Evolutionary conservation across 2,888 invertebrate species (phyloP), one percentile per base, ranked within the genome.

Genomic region (Beris morrisii): DNA sequence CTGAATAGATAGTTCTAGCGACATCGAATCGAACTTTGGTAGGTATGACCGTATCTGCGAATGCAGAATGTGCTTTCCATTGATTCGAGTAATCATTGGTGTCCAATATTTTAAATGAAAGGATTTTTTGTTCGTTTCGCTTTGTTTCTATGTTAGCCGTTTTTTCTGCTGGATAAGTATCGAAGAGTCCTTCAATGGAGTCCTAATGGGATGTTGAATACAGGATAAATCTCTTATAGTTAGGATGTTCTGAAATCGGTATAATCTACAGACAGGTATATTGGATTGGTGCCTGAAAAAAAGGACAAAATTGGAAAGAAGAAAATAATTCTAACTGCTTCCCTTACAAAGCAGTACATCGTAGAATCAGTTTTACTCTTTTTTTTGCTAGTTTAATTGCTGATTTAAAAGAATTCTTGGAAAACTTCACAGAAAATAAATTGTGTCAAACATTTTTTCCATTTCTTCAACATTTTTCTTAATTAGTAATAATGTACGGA

Each of bases 41-140:
- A 15, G 5, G 28, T 15, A 22, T 2, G 11, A 12, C 11, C 28
- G 22, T 53, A 15, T 53, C 6, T 22, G 53, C 5, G 28, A 13
- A 28, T 15, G 15, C 53, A 15, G 15, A 48, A 48, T 48, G 48
- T 48, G 48, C 28, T 53, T 53, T 53, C 11, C 53, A 22, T 53
- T 53, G 53, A 53, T 53, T 53, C 53, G 28, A 53, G 53, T 53
- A 53, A 53, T 53, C 53, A 53, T 53, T 53, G 53, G 53, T 53
- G 53, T 53, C 53, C 53, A 53, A 53, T 53, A 53, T 53, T 53
- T 53, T 53, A 53, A 53, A 53, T 53, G 28, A 53, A 53, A 53
- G 53, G 53, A 53, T 22, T 53, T 53, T 6, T 22, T 15, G 5
- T 53, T 22, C 9, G 38, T 38, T 38, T 9, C 38, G 9, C 4